These are phyloP conservation scores for Planococcus citri DNA, from an alignment of 1,140 invertebrate species.

Conservation along the genomic window DNA sequence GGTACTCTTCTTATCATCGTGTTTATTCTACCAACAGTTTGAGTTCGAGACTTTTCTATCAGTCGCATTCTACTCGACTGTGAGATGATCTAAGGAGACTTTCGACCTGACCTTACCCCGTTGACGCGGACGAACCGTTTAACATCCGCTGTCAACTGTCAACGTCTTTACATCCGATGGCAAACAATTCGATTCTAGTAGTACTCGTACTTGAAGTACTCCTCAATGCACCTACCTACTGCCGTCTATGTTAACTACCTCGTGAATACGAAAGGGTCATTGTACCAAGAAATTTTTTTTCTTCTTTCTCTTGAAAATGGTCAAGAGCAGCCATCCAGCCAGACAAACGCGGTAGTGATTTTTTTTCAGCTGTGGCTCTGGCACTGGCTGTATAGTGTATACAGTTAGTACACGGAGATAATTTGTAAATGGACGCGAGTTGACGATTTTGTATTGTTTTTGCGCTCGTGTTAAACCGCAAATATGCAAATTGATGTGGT, in stretches of 20 bases:
- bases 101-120: conserved; percentile 5
- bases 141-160: neutral
- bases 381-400: neutral
- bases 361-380: neutral
- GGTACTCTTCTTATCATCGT: neutral
- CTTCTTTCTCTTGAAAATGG: neutral
- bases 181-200: conserved; percentile 3
- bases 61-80: neutral
- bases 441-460: neutral
- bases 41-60: neutral
- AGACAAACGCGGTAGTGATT: neutral
- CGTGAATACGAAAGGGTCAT: neutral
- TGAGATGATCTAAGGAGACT: neutral
- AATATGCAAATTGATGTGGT: neutral
- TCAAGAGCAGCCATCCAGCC: too few species aligned
- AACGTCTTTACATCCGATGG: conserved; percentile 5
- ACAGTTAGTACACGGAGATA: neutral
- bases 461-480: neutral
- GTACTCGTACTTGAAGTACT: neutral
- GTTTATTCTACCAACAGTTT: neutral
- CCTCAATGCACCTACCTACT: neutral
- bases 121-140: conserved; percentile 5
- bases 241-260: neutral
- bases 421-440: too few species aligned
- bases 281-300: neutral